phyloP scores from a whole-genome alignment of 92 coral and sea anemone genomes.

The Phenganax stokvisi region DNA sequence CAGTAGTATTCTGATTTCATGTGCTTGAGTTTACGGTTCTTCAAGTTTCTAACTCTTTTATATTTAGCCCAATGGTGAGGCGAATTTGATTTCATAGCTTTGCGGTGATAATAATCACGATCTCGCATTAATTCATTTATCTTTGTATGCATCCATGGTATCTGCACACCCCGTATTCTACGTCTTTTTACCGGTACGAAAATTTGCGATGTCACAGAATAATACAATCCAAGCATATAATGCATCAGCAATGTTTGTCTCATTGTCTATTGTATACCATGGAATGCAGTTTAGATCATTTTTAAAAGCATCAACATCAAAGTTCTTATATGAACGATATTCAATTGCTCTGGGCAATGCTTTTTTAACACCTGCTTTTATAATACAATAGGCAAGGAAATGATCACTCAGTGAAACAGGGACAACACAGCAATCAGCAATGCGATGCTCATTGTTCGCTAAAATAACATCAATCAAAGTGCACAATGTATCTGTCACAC shows the following conservation, averaged over 20 bases:
- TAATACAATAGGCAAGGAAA: neutral
- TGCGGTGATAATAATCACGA: constrained; percentile 8
- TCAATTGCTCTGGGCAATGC: neutral
- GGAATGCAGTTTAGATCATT: neutral
- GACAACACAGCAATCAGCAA: neutral
- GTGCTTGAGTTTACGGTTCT: constrained; percentile 8
- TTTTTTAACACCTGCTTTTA: neutral
- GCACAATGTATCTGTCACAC: neutral
- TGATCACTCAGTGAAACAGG: neutral
- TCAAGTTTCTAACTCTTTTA: neutral
- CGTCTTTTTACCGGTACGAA: constrained; percentile 10
- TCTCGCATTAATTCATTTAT: constrained; percentile 6
- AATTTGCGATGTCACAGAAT: neutral
- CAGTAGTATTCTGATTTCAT: constrained; percentile 5
- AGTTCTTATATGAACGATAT: constrained; percentile 2
- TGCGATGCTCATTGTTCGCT: constrained; percentile 8
- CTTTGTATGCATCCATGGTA: neutral
- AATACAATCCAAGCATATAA: neutral
- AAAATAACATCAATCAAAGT: neutral
- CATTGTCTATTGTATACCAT: neutral
- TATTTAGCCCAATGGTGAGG: constrained; percentile 8
- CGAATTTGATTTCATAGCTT: constrained; percentile 14
- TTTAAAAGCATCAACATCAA: constrained; percentile 13
- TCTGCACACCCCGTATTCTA: neutral
- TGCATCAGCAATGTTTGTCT: constrained; percentile 18